Evolutionary conservation across 2,888 invertebrate species (phyloP), one percentile per base, ranked within the genome.

Genomic region (Myopa tessellatipennis): DNA sequence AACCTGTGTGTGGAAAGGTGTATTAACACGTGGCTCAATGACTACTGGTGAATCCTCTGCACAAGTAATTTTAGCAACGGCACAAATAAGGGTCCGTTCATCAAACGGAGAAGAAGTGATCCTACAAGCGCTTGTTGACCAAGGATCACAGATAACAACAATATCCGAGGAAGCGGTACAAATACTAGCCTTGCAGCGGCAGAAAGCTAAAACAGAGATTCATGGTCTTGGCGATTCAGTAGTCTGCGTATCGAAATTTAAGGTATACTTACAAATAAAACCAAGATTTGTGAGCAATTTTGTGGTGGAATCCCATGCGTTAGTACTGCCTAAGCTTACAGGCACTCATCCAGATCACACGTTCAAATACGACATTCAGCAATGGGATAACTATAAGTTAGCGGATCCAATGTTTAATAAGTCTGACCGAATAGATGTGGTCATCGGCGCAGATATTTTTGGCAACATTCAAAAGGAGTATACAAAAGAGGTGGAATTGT

Each of bases 121-220:
- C 1, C 55, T 75, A 26, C 26, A 52, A 26, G 75, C 75, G 38
- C 45, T 75, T 7, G 55, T 75, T n/a, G 75, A 75, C 45, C 75
- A 75, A 69, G 67, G 75, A 4, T 58, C 58, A 58, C 58, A 8
- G n/a, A 14, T 58, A 58, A 58, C 58, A 58, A 58, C 58, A 58
- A 58, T 58, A 16, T 58, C 58, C 16, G 58, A 58, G 58, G 58
- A 58, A 58, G n/a, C n/a, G n/a, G 58, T n/a, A 16, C 58, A 58
- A 58, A 58, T 58, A 58, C 14, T 63, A 58, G 45, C 50, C 61
- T 67, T 58, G 26, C 52, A 55, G 3, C 34, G 68, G 18, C 38
- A 14, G 5, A 75, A 75, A 55, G 52, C 12, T 4, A 67, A 67
- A 67, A 75, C 52, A 14, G 55, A 67, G 10, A 16, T 75, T 26